Evolutionary conservation across 2,113 vertebrate genomes (phyloP), one percentile per base, ranked within the genome.

Genomic region (Pipa parva): DNA sequence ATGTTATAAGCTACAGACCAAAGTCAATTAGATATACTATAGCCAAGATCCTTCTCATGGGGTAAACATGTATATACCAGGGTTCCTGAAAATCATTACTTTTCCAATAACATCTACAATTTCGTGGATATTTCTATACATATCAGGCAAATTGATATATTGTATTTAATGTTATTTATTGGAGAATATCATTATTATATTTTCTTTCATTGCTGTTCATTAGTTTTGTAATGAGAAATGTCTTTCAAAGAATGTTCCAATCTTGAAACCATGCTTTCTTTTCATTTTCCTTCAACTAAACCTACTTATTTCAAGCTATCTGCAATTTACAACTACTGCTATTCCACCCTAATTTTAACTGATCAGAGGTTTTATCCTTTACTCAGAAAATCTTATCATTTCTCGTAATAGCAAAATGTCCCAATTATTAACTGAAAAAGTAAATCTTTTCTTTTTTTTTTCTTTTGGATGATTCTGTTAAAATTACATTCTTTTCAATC

Each of bases 371-470:
- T 42, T 56, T 54, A n/a, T 27, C 4, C 7, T 46, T 57, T 46
- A 46, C 63, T 37, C 57, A 28, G 26, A 49, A 18, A 27, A 5
- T 21, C 24, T 55, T 31, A 28, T 13, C 50, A 20, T n/a, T 33
- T 18, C 24, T 54, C 28, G 17, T 55, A 42, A 45, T 52, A 55
- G 26, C 24, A 52, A 55, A 54, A 64, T 25, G 24, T 21, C 20
- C 62, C 51, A 64, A 64, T 55, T 64, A 63, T 64, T 28, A 7
- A 49, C 17, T 9, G n/a, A 24, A 48, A 24, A 26, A 17, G 15
- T 11, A 7, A 39, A 3, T 39, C 5, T 39, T 42, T 10, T 9
- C 22, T 42, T 45, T 56, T 12, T 37, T 12, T 22, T 25, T 21
- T 7, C 8, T 49, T 3, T 49, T 10, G 10, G 1, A n/a, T n/a